Conservation (phyloP, 2,113 vertebrate genomes). For the Saccopteryx bilineata region DNA sequence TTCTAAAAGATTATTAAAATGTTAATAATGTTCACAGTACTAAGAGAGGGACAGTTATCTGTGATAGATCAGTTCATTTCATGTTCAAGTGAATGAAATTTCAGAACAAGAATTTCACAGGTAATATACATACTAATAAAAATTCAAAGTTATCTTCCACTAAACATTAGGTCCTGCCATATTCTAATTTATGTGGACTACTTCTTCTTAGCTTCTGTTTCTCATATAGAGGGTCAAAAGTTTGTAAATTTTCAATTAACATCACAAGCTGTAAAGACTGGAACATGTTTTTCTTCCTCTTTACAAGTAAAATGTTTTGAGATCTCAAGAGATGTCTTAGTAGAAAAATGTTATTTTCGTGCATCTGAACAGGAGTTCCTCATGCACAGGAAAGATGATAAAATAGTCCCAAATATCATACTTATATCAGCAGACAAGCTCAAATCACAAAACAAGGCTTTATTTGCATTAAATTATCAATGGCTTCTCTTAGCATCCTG, state of each 20-base stretch:
- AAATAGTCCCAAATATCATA: background rate
- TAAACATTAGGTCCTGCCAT: background rate
- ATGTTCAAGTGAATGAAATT: background rate
- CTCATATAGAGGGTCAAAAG: background rate
- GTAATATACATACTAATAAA: conserved; percentile 13
- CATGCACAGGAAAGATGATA: conserved; percentile 2
- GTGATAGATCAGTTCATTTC: background rate
- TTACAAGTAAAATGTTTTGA: conserved; percentile 46
- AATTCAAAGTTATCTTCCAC: background rate
- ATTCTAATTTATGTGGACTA: background rate
- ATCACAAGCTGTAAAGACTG: background rate
- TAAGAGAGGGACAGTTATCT: background rate
- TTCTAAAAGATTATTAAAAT: conserved; percentile 49
- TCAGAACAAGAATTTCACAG: conserved; percentile 52
- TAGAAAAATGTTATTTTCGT: conserved; percentile 71
- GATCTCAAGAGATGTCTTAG: conserved; percentile 18
- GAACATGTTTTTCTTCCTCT: conserved; percentile 26
- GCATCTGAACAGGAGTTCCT: background rate
- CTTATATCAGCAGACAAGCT: background rate
- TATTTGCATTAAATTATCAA: conserved; percentile 40
- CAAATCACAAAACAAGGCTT: conserved; percentile 22
- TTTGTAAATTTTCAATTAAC: conserved; percentile 36
- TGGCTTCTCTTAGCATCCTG: background rate
- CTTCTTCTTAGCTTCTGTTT: background rate
- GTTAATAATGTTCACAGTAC: conserved; percentile 21